Conservation (phyloP, 2,113 vertebrate genomes). For the Dunckerocampus dactyliophorus region DNA sequence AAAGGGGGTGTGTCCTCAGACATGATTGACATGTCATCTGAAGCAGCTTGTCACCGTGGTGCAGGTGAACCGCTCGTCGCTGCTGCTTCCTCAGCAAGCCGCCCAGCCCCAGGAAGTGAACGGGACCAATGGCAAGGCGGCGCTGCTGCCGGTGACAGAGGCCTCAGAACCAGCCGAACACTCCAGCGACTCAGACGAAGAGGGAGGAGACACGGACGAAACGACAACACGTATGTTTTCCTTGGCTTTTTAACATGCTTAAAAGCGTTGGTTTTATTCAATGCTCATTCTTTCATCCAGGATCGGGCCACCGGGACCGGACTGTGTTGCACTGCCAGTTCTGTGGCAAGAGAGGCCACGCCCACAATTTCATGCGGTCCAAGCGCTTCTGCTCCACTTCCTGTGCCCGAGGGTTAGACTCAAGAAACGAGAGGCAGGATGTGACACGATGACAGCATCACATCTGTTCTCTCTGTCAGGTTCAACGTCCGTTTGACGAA, state of each 20-base stretch:
- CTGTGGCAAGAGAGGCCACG: slow-evolving; percentile 91
- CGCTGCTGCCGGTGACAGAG: slow-evolving; percentile 32
- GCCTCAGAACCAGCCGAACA: slow-evolving; percentile 33
- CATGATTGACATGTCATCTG: too few relatives aligned
- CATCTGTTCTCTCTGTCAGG: slow-evolving; percentile 24
- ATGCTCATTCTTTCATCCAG: slow-evolving; percentile 48
- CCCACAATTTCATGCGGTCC: slow-evolving; percentile 88
- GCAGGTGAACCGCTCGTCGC: slow-evolving; percentile 72
- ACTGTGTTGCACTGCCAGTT: slow-evolving; percentile 91
- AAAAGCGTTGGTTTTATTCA: background rate
- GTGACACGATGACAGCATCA: background rate
- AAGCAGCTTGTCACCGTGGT: background rate
- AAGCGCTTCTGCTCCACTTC: slow-evolving; percentile 96
- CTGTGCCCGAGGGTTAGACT: slow-evolving; percentile 87
- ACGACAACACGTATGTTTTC: slow-evolving; percentile 37
- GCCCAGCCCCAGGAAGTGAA: slow-evolving; percentile 55
- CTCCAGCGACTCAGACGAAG: slow-evolving; percentile 62
- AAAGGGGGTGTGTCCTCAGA: too few relatives aligned
- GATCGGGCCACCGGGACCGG: slow-evolving; percentile 78
- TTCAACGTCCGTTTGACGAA: slow-evolving; percentile 67
- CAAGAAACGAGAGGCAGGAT: background rate
- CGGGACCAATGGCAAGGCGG: slow-evolving; percentile 51
- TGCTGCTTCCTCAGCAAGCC: slow-evolving; percentile 59
- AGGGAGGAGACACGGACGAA: slow-evolving; percentile 39
- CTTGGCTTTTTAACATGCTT: background rate